Evolutionary conservation across 2,888 invertebrate genomes (phyloP), one percentile per base, ranked within the genome.

Genomic region (Isoperla grammatica): DNA sequence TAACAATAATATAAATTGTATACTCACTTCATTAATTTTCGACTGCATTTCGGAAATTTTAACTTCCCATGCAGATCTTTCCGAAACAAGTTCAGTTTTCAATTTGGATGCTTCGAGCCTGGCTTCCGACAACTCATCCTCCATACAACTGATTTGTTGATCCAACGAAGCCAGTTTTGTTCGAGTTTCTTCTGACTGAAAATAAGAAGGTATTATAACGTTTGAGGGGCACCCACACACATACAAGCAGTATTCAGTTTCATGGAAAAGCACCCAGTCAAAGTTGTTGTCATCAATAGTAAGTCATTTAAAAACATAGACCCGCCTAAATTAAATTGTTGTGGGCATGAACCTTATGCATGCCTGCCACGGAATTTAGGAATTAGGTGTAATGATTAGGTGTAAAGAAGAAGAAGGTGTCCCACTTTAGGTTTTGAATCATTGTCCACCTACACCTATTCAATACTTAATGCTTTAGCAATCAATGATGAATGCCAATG

Each of bases 11-110:
- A 20, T 49, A 61, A 12, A 49, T 29, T 29, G n/a, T n/a, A n/a
- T 48, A 59, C 64, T 65, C 70, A 86, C 86, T 81, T 91, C 90
- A 70, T 91, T 91, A 43, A 91, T 82, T 69, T 88, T 85, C 0
- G 94, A 93, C 70, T 89, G 90, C 82, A 94, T 83, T 76, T 95
- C 94, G 0, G 92, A 87, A 48, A 89, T 78, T 73, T 88, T 89
- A 17, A 95, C 87, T 74, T 95, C 92, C 70, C 87, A 88, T 2
- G 87, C 82, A 19, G 92, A 92, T 62, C 87, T 83, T 73, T 94
- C 93, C 39, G 93, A 92, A 39, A 92, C 86, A n/a, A 93, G 79
- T 73, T 94, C 93, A 0, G 93, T 92, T 75, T 90, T 92, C 1
- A 90, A 78, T 71, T 90, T 87, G 39, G 91, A 91, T 15, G 86